Percentiles rank a stretch among this genome's conserved stretches.
These are phyloP conservation scores for Drosophila birchii DNA, from an alignment of 2,888 invertebrate species.

Conservation along the genomic window DNA sequence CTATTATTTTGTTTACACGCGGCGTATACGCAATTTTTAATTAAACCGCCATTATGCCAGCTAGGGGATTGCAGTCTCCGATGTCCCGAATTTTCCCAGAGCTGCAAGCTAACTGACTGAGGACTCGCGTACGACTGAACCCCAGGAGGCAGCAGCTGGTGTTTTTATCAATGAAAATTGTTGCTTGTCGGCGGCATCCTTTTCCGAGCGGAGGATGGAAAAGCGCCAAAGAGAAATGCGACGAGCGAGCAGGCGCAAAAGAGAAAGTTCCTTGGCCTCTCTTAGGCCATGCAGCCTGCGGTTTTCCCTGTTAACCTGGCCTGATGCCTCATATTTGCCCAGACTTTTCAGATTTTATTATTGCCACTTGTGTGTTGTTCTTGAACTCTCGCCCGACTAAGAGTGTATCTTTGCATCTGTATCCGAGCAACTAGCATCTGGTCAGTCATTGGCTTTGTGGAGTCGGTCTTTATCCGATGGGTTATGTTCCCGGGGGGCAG, in stretches of 20 bases:
- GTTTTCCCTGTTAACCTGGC: constrained; percentile 20
- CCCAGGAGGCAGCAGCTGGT: constrained; percentile 59
- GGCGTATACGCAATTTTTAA: constrained; percentile 42
- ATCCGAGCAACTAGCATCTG: not conserved
- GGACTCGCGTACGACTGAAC: constrained; percentile 73
- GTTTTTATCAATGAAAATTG: constrained; percentile 80
- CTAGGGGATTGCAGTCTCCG: constrained; percentile 7
- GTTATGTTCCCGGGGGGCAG: not conserved
- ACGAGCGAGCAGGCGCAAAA: constrained; percentile 21
- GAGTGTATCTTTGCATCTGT: constrained; percentile 2
- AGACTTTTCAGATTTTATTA: constrained; percentile 45
- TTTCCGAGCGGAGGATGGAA: constrained; percentile 15
- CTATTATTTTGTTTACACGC: constrained; percentile 31
- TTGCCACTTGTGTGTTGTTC: constrained; percentile 41
- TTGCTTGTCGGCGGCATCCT: constrained; percentile 51
- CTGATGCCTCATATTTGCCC: constrained; percentile 38
- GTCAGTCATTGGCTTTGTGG: constrained; percentile 16
- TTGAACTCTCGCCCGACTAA: constrained; percentile 20
- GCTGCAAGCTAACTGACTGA: constrained; percentile 46
- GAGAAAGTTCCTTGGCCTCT: constrained; percentile 37
- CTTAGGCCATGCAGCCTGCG: constrained; percentile 42
- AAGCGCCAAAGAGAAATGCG: constrained; percentile 20
- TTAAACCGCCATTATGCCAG: constrained; percentile 19
- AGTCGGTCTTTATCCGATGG: not conserved
- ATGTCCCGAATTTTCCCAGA: constrained; percentile 4